A percentile compares a stretch with the other conserved stretches of the same genome.
Evolutionary conservation across 2,888 invertebrate genomes (phyloP).

Genomic region (Branchellion lobata): DNA sequence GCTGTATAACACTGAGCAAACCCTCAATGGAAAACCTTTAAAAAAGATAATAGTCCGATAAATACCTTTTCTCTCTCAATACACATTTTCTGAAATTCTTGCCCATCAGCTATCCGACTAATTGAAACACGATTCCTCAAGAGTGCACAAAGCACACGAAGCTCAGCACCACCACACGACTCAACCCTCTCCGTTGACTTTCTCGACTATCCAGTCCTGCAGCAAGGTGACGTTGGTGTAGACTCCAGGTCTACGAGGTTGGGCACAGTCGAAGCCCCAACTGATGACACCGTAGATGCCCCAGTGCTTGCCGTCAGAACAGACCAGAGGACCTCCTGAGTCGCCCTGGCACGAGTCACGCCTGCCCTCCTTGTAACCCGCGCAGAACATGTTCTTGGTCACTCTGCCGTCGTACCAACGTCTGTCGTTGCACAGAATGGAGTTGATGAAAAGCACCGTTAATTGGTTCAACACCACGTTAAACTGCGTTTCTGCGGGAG

Average conservation of each 20-base stretch:
- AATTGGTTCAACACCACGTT: conserved; percentile 47
- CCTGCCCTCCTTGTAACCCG: conserved; percentile 46
- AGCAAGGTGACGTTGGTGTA: conserved; percentile 56
- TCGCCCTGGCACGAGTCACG: conserved; percentile 55
- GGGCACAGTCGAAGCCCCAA: conserved; percentile 58
- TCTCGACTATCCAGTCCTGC: conserved; percentile 54
- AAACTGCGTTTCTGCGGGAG: conserved; percentile 6
- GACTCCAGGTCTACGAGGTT: conserved; percentile 56
- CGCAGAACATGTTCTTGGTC: conserved; percentile 49
- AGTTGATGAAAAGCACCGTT: conserved; percentile 43
- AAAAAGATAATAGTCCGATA: too few species aligned
- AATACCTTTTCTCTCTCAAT: too few species aligned
- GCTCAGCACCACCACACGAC: too few species aligned
- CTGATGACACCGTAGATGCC: conserved; percentile 57
- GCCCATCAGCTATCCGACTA: too few species aligned
- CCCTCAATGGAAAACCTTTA: too few species aligned
- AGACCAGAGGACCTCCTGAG: conserved; percentile 59
- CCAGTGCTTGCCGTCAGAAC: conserved; percentile 53
- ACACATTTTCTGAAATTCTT: too few species aligned
- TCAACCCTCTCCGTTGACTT: neutral
- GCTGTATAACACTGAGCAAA: too few species aligned
- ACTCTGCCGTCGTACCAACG: conserved; percentile 47
- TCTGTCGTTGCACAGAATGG: conserved; percentile 41
- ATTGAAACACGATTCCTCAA: too few species aligned
- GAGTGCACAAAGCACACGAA: too few species aligned